These are phyloP conservation scores for Bombylius discolor DNA, from an alignment of 2,888 invertebrate species.

Conservation along the genomic window DNA sequence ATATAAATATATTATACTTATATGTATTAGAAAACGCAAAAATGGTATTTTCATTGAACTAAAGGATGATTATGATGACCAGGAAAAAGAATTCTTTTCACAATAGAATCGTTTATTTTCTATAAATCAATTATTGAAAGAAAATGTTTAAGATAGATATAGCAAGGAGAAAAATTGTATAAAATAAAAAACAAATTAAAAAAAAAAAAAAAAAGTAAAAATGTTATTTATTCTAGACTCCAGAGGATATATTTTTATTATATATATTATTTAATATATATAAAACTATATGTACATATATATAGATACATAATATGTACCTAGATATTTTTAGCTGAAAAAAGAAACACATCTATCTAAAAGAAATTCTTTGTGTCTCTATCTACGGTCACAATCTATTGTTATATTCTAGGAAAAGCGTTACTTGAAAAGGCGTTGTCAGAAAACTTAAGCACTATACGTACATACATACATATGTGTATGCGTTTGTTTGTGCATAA, in stretches of 20 bases:
- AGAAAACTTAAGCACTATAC: no score
- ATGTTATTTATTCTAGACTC: no score
- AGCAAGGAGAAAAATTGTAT: no score
- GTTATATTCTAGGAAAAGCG: no score
- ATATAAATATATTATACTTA: background rate
- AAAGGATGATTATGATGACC: background rate
- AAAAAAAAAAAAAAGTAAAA: no score
- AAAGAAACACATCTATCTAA: no score
- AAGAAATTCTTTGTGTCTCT: constrained; percentile 3
- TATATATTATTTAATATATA: background rate
- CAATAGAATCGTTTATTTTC: constrained; percentile 17
- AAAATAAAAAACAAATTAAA: background rate
- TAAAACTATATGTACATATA: background rate
- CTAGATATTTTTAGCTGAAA: background rate
- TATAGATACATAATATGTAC: background rate
- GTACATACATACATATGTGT: no score
- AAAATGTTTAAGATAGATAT: background rate
- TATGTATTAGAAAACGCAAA: background rate
- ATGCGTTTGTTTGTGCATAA: no score
- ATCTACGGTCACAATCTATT: background rate
- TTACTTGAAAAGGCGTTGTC: no score
- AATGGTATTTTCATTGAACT: background rate
- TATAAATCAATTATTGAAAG: constrained; percentile 18
- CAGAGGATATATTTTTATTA: background rate
- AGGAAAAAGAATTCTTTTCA: constrained; percentile 2